Evolutionary conservation across 2,888 invertebrate species (phyloP), one percentile per base, ranked within the genome.

Genomic region (Pyrrhia umbra): DNA sequence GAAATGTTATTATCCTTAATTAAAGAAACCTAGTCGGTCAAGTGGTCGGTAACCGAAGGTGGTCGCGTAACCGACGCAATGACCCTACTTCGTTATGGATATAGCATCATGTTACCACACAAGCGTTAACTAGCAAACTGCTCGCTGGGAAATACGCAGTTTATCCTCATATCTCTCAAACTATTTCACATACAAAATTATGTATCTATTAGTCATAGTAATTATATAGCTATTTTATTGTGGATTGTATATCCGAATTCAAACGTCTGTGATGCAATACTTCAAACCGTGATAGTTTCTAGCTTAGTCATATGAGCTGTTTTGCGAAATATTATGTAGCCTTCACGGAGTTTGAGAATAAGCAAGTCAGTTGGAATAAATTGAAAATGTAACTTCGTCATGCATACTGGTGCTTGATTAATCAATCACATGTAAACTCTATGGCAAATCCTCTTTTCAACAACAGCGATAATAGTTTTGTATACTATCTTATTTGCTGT

Each of bases 91-190:
- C 39, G 27, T 50, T 54, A 52, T 61, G 66, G 49, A 65, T 68
- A 67, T 67, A 68, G 50, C 46, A 40, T 40, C 37, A 40, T 46
- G n/a, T 61, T 65, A 52, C 27, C 15, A 40, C 23, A 54, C 51
- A 40, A 16, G 18, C 4, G n/a, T 18, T 25, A 43, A 27, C 40
- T 51, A n/a, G 6, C 1, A 15, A 74, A 70, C 27, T 68, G 74
- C 52, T 39, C 6, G 39, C 57, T 51, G 78, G 79, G 51, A 78
- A 76, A 68, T 66, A 76, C 79, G 50, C 27, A 2, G 23, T 45
- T 78, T 76, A 57, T 78, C 78, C 78, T 73, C 45, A 78, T 65
- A 18, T 25, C 39, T 21, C 6, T 18, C 9, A 0, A 42, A 13
- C 30, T 18, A 21, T 45, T 57, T 30, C 2, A 1, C 8, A 40